Percentiles rank a stretch among this genome's conserved stretches.
phyloP scores from a whole-genome alignment of 2,888 invertebrate species.

The Bellardia bayeri region DNA sequence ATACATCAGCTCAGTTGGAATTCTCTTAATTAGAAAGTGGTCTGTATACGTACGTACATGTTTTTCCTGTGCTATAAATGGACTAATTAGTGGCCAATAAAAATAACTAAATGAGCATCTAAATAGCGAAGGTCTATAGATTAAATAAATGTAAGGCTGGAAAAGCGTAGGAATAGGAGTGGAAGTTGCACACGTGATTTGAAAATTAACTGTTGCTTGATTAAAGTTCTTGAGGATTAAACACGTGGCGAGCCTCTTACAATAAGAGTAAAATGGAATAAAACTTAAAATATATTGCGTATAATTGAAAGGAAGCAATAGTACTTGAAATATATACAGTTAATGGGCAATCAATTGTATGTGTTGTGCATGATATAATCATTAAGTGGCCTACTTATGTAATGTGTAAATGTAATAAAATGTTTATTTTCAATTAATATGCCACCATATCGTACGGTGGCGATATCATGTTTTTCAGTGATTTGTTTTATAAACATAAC shows the following conservation, averaged over 20 bases:
- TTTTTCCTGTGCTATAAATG: not conserved
- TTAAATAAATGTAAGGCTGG: conserved; percentile 34
- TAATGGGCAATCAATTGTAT: conserved; percentile 7
- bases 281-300: conserved; percentile 18
- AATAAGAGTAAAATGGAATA: not conserved
- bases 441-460: no score
- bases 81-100: conserved; percentile 46
- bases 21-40: conserved; percentile 8
- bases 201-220: conserved; percentile 53
- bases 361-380: not conserved
- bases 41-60: not conserved
- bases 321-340: conserved; percentile 35
- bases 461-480: no score
- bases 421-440: not conserved
- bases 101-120: conserved; percentile 40
- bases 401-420: not conserved
- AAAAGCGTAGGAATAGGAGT: not conserved
- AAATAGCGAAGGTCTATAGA: conserved; percentile 14
- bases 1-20: not conserved
- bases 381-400: not conserved
- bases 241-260: conserved; percentile 40
- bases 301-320: conserved; percentile 30
- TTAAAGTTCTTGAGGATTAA: conserved; percentile 45
- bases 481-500: no score
- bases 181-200: conserved; percentile 40